phyloP scores from a whole-genome alignment of 2,888 invertebrate genomes.

The Orchesella flavescens region DNA sequence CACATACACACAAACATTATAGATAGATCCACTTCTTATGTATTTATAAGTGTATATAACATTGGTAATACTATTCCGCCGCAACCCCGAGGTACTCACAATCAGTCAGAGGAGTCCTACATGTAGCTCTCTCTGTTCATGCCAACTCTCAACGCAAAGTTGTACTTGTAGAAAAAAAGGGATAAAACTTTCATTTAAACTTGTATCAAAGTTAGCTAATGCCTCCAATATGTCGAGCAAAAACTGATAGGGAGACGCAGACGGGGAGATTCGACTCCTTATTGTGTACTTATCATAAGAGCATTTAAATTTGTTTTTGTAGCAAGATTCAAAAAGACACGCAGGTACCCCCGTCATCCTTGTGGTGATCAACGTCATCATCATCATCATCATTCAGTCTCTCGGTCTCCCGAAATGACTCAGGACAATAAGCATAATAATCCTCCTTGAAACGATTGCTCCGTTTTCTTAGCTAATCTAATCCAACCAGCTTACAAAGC shows the following conservation, averaged over 20 bases:
- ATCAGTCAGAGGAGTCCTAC: background rate
- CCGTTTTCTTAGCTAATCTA: background rate
- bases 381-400: constrained; percentile 21
- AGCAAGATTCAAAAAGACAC: background rate
- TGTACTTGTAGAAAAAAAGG: background rate
- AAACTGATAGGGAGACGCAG: constrained; percentile 3
- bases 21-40: background rate
- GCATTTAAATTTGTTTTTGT: too few species aligned
- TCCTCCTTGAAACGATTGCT: too few species aligned
- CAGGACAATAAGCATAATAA: too few species aligned
- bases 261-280: background rate
- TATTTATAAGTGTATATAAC: background rate
- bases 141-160: constrained; percentile 1
- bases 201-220: constrained; percentile 27
- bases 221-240: constrained; percentile 32
- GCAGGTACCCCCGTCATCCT: background rate
- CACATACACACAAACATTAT: too few species aligned
- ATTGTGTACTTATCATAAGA: constrained; percentile 30
- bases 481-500: constrained; percentile 19
- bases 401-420: background rate
- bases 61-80: background rate
- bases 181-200: constrained; percentile 54
- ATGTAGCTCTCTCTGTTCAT: constrained; percentile 12
- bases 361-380: constrained; percentile 21
- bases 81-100: background rate